phyloP scores from a whole-genome alignment of 2,113 vertebrate genomes.

The Hystrix brachyura region DNA sequence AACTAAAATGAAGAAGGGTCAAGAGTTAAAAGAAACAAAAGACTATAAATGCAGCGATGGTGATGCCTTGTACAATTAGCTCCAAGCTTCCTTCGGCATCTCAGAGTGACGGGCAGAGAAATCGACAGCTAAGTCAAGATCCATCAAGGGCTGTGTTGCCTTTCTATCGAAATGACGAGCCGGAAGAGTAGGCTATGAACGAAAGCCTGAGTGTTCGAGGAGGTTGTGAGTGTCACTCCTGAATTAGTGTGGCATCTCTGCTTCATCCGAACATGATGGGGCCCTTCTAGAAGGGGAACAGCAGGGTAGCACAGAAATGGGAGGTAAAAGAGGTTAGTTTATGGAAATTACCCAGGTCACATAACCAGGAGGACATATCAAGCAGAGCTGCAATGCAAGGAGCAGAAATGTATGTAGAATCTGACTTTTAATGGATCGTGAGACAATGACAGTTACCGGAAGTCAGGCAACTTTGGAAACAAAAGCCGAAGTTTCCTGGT shows the following conservation, averaged over 20 bases:
- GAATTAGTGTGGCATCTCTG: conserved; percentile 65
- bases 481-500: neutral
- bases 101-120: conserved; percentile 85
- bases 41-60: neutral
- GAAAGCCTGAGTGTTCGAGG: conserved; percentile 59
- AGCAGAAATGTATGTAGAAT: conserved; percentile 82
- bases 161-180: conserved; percentile 77
- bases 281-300: conserved; percentile 83
- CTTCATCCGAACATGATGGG: conserved; percentile 74
- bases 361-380: conserved; percentile 82
- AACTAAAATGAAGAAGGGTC: conserved; percentile 62
- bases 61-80: conserved; percentile 27
- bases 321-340: conserved; percentile 87
- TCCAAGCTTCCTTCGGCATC: conserved; percentile 70
- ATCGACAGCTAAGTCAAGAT: conserved; percentile 85
- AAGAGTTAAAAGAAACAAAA: conserved; percentile 81
- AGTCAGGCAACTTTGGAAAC: conserved; percentile 75
- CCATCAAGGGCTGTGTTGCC: conserved; percentile 82
- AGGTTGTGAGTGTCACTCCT: conserved; percentile 78
- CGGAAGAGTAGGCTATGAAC: conserved; percentile 77
- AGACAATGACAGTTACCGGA: conserved; percentile 79
- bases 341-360: conserved; percentile 87
- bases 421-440: conserved; percentile 81
- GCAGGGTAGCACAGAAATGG: conserved; percentile 85
- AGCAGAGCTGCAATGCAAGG: conserved; percentile 79